A percentile compares a stretch with the other conserved stretches of the same genome.
phyloP scores from a whole-genome alignment of 2,888 invertebrate species.

The Synergus japonicus region DNA sequence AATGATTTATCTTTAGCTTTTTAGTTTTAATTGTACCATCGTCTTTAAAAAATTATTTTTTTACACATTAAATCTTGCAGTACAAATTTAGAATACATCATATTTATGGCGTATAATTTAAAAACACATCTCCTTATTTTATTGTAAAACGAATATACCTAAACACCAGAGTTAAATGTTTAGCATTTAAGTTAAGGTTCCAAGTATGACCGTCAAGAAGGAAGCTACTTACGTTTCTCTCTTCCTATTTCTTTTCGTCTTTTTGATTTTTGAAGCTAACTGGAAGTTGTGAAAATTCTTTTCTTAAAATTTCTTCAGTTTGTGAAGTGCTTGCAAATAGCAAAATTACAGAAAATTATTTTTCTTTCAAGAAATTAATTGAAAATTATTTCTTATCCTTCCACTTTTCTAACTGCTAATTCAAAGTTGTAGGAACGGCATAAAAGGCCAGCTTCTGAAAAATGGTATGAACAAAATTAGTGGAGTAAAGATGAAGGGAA shows the following conservation, averaged over 20 bases:
- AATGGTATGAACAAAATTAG: slow-evolving; percentile 35
- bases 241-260: background rate
- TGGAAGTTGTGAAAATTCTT: background rate
- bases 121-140: background rate
- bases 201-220: background rate
- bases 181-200: background rate
- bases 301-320: background rate
- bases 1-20: background rate
- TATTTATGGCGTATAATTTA: background rate
- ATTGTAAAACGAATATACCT: background rate
- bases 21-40: background rate
- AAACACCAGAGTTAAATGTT: background rate
- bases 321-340: background rate
- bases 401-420: background rate
- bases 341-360: background rate
- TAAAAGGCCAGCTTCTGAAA: slow-evolving; percentile 32
- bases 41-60: background rate
- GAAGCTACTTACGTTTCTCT: background rate
- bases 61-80: background rate
- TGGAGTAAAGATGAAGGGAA: slow-evolving; percentile 7
- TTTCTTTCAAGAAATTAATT: background rate
- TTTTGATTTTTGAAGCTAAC: background rate
- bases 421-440: slow-evolving; percentile 10
- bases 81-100: background rate
- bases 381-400: background rate